Percentiles rank a stretch among this genome's conserved stretches.
Conservation (phyloP, 2,888 invertebrate genomes). For the Drosophila koepferae region DNA sequence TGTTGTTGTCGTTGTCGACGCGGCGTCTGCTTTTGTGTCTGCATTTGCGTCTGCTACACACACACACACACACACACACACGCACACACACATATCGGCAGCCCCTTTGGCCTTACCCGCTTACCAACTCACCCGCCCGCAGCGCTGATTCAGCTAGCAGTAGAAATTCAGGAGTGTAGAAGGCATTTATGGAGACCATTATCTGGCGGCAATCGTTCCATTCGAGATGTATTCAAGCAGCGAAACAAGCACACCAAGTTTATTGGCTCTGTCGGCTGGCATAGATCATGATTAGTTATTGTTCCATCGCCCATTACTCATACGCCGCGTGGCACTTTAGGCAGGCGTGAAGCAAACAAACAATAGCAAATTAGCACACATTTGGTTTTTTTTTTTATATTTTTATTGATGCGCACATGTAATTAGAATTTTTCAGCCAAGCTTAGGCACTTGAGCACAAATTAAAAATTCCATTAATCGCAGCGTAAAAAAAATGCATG, state of each 20-base stretch:
- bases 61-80: not conserved
- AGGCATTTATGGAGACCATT: slow-evolving; percentile 57
- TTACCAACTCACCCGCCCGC: not conserved
- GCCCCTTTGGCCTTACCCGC: not conserved
- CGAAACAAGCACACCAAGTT: slow-evolving; percentile 7
- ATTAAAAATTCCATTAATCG: slow-evolving; percentile 46
- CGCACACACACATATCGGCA: not conserved
- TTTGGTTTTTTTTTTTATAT: not conserved
- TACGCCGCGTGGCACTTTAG: slow-evolving; percentile 72
- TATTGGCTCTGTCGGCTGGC: slow-evolving; percentile 57
- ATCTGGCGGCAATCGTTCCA: slow-evolving; percentile 30
- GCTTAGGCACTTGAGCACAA: slow-evolving; percentile 10
- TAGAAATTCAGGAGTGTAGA: slow-evolving; percentile 28
- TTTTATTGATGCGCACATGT: slow-evolving; percentile 26
- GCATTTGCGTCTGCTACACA: slow-evolving; percentile 29
- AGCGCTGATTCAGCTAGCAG: slow-evolving; percentile 50
- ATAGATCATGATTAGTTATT: slow-evolving; percentile 58
- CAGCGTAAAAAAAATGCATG: not conserved
- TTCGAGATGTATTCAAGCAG: slow-evolving; percentile 6
- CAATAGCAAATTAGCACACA: slow-evolving; percentile 28
- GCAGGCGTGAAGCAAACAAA: slow-evolving; percentile 49
- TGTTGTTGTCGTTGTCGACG: slow-evolving; percentile 34
- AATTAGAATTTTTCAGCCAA: slow-evolving; percentile 14
- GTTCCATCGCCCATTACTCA: slow-evolving; percentile 69
- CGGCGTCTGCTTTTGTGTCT: slow-evolving; percentile 67